phyloP scores from a whole-genome alignment of 2,797 vertebrate species.

The Falco rusticolus region DNA sequence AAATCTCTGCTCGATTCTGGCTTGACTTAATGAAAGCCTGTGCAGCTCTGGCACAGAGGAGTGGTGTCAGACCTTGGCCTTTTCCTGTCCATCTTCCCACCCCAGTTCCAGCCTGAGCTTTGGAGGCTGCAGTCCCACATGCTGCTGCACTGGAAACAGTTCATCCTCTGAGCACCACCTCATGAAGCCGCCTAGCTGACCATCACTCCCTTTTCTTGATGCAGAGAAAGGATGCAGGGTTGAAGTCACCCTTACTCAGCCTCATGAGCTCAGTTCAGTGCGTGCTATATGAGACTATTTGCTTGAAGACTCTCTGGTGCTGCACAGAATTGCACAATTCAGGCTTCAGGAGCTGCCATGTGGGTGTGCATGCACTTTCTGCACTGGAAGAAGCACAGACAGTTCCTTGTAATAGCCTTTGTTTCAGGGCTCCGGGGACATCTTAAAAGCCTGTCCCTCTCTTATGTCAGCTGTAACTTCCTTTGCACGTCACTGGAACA shows the following conservation, averaged over 20 bases:
- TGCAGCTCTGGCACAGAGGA: neutral
- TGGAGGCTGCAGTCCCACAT: neutral
- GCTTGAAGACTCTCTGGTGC: neutral
- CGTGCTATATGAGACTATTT: neutral
- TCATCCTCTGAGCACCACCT: neutral
- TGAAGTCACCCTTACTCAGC: constrained; percentile 13
- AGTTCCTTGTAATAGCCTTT: constrained; percentile 17
- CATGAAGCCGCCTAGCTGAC: neutral
- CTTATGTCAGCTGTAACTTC: constrained; percentile 28
- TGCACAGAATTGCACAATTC: neutral
- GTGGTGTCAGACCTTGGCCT: neutral
- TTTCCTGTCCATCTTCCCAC: neutral
- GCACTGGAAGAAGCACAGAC: neutral
- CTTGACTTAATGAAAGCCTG: neutral
- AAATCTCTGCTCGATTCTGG: neutral
- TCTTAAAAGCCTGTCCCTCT: constrained; percentile 10
- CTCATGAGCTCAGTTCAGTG: neutral
- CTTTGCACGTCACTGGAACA: constrained; percentile 20
- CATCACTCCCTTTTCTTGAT: neutral
- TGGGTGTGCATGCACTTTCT: neutral
- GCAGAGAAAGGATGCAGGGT: neutral
- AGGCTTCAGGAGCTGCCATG: neutral
- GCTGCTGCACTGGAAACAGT: neutral
- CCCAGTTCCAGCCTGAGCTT: neutral
- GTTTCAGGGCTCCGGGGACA: constrained; percentile 13